Evolutionary conservation across 2,888 invertebrate genomes (phyloP), one percentile per base, ranked within the genome.

Genomic region (Cheilosia pagana): DNA sequence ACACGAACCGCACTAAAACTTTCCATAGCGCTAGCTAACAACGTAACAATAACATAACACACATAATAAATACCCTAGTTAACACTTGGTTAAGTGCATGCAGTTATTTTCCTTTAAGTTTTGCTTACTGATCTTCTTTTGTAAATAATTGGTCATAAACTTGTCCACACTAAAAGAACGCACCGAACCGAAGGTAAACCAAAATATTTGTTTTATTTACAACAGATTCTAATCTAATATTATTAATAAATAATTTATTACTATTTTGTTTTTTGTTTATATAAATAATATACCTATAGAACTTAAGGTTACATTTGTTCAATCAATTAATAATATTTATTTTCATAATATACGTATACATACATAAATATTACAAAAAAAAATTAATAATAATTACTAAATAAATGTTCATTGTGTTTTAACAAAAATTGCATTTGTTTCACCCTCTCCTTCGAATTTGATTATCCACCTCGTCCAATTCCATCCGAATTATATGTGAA

Each of bases 151-250:
- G 89, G 89, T 89, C 89, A 89, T 87, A 89, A 68, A 89, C 88
- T 89, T 87, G 87, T 87, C 89, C 88, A 90, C 90, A 90, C 88
- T 90, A 89, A 90, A 90, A 89, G 90, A 89, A 89, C 89, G 89
- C 90, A 91, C 89, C 90, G 88, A 89, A 89, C 88, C 85, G 78
- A 90, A 90, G 90, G 90, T 90, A 89, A 90, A 90, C 88, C 87
- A 87, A 87, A 87, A 87, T 88, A 87, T 87, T 87, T 88, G 82
- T 87, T 88, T 86, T 87, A 87, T 79, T 81, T 87, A 81, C 75
- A 81, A 86, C 60, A 86, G 57, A 82, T 81, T 77, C 72, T 77
- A 85, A 76, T 83, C 83, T 59, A 83, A 71, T 85, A 78, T 19
- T 45, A 50, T 50, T 81, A 70, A 75, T 74, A 83, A 62, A 74